These are phyloP conservation scores for Drosophila persimilis DNA, from an alignment of 1,140 invertebrate genomes.

Conservation along the genomic window DNA sequence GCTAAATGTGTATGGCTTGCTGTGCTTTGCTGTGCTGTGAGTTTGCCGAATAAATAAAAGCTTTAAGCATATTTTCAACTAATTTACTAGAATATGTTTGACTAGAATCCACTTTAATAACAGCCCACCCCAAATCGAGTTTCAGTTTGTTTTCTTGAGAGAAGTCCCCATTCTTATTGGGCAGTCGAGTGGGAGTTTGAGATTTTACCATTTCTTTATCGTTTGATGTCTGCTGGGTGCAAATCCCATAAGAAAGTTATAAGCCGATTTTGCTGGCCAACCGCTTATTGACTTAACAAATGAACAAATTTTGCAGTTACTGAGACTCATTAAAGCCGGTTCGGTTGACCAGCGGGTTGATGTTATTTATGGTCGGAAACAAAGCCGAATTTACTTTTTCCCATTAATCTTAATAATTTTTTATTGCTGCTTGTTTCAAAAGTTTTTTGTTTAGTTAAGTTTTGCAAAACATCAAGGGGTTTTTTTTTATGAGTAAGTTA, in stretches of 20 bases:
- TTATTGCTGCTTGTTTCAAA: constrained; percentile 46
- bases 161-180: constrained; percentile 23
- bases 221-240: constrained; percentile 57
- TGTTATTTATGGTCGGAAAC: constrained; percentile 30
- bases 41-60: constrained; percentile 44
- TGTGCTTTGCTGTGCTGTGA: constrained; percentile 7
- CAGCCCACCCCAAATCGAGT: constrained; percentile 8
- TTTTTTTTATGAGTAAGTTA: neutral
- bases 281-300: constrained; percentile 55
- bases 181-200: neutral
- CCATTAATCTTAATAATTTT: constrained; percentile 72
- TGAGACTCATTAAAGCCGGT: constrained; percentile 35
- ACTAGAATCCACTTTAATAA: constrained; percentile 12
- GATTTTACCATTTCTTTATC: constrained; percentile 20
- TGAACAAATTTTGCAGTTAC: constrained; percentile 21
- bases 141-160: constrained; percentile 3
- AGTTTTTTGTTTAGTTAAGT: constrained; percentile 7
- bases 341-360: constrained; percentile 17
- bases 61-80: constrained; percentile 51
- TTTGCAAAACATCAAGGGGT: neutral
- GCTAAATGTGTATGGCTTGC: constrained; percentile 7
- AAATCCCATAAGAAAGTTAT: constrained; percentile 50
- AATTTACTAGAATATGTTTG: constrained; percentile 49
- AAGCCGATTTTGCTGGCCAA: constrained; percentile 50
- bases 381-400: constrained; percentile 28